These are phyloP conservation scores for Papilio polytes DNA, from an alignment of 1,140 invertebrate species.

Conservation along the genomic window DNA sequence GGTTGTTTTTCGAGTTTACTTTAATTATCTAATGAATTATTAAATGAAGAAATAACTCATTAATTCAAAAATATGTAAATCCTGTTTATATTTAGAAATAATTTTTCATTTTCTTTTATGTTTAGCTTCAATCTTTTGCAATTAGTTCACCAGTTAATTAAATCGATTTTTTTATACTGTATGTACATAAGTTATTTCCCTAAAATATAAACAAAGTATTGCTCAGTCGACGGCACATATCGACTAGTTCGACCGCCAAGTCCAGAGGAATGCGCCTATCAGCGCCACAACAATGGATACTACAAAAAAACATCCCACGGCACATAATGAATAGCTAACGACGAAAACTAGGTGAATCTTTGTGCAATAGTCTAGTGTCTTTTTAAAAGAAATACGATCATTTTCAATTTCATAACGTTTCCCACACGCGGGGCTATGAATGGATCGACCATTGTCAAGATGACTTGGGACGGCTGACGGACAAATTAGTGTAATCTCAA, in stretches of 20 bases:
- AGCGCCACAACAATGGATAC: constrained; percentile 72
- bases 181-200: background rate
- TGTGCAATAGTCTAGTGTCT: constrained; percentile 79
- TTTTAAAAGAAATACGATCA: constrained; percentile 83
- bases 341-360: constrained; percentile 83
- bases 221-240: background rate
- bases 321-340: constrained; percentile 82
- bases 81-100: background rate
- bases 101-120: background rate
- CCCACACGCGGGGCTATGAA: constrained; percentile 74
- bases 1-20: constrained; percentile 17
- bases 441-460: constrained; percentile 59
- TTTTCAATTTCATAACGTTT: constrained; percentile 82
- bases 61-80: background rate
- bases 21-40: background rate
- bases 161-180: background rate
- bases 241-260: constrained; percentile 45
- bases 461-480: constrained; percentile 47
- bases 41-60: background rate
- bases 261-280: constrained; percentile 76
- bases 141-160: background rate
- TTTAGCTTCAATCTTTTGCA: background rate
- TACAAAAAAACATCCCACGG: constrained; percentile 78
- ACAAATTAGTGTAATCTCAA: constrained; percentile 81
- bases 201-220: background rate